A percentile compares a stretch with the other conserved stretches of the same genome.
phyloP scores from a whole-genome alignment of 2,113 vertebrate genomes.

The Dasyurus viverrinus region DNA sequence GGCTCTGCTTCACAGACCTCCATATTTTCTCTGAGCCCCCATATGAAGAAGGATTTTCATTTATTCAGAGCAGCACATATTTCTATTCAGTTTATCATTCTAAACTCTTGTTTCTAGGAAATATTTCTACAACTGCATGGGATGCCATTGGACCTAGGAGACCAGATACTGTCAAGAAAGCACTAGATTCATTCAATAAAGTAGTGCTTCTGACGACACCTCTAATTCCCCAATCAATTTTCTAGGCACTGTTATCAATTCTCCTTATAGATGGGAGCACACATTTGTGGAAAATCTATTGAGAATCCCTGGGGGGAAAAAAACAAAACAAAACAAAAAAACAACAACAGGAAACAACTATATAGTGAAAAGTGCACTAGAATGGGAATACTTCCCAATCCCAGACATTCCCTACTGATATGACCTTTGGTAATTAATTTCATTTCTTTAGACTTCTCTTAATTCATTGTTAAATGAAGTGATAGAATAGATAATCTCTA shows the following conservation, averaged over 20 bases:
- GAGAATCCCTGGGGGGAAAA: not conserved
- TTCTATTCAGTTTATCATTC: slow-evolving; percentile 1
- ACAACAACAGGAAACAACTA: not conserved
- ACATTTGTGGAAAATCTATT: not conserved
- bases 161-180: slow-evolving; percentile 30
- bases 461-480: not conserved
- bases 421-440: not conserved
- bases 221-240: not conserved
- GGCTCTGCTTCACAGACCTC: not conserved
- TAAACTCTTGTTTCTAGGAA: not conserved
- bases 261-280: not conserved
- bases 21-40: not conserved
- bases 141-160: slow-evolving; percentile 14
- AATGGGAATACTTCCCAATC: not conserved
- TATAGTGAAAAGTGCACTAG: not conserved
- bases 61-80: slow-evolving; percentile 12
- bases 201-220: not conserved
- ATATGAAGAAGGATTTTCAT: not conserved
- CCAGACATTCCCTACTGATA: not conserved
- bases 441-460: not conserved
- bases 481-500: not conserved
- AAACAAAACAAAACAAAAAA: no score
- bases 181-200: slow-evolving; percentile 2
- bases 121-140: not conserved
- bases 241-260: not conserved